Evolutionary conservation across 2,113 vertebrate species (phyloP), one percentile per base, ranked within the genome.

Genomic region (Reinhardtius hippoglossoides): DNA sequence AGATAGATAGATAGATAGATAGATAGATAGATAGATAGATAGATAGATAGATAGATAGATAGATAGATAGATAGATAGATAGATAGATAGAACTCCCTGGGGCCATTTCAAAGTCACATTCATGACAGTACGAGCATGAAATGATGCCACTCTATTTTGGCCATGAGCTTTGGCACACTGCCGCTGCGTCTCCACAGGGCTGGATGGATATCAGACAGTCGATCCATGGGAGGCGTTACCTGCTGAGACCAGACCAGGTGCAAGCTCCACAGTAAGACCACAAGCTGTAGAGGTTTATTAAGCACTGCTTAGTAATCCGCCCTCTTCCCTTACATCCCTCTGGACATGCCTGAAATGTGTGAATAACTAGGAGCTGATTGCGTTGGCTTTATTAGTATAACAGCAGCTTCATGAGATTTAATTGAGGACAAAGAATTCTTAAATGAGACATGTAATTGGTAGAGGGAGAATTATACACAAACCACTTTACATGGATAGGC

Each of bases 181-280:
- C 80, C 61, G 24, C 71, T 68, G n/a, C 46, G 56, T 74, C 83
- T 67, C 74, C 57, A 68, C 46, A 56, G 79, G 50, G 55, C 62
- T 89, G 91, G 80, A 86, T 59, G 65, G 58, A 79, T 67, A 83
- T 87, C 86, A 88, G 81, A 85, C 55, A 84, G 59, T 56, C 6
- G 5, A 67, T 75, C 80, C 50, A 78, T 66, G 59, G 88, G 89
- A 81, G 83, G 78, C 67, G 62, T 78, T 61, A 86, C 89, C 88
- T 87, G 74, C 86, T 84, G 88, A 79, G 83, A 67, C 24, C 85
- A 81, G 73, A 90, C 87, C 90, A 91, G 89, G 90, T 91, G 85
- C 65, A 84, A 84, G 82, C 87, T 80, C 90, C 83, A 85, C 90
- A 84, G 85, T 78, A 81, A 73, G 67, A 86, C 82, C 40, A 63